phyloP scores from a whole-genome alignment of 2,888 invertebrate genomes.

The Aquatica leii region DNA sequence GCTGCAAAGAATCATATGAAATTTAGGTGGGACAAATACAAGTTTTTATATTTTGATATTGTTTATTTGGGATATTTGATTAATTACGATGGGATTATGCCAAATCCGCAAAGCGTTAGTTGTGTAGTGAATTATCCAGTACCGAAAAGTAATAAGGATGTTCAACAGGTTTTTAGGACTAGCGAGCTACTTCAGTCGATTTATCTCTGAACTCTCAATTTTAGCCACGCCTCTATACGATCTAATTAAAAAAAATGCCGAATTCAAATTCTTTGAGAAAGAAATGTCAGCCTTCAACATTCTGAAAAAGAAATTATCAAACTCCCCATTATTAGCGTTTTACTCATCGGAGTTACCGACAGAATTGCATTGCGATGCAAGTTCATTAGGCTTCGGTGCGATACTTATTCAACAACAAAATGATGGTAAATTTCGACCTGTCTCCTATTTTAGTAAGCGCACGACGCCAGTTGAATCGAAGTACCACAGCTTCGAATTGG shows the following conservation, averaged over 20 bases:
- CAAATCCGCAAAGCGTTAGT: not conserved
- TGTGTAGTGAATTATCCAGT: constrained; percentile 13
- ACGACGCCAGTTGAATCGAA: constrained; percentile 30
- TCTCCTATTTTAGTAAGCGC: constrained; percentile 18
- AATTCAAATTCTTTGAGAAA: not conserved
- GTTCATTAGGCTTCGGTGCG: not conserved
- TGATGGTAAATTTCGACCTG: constrained; percentile 8
- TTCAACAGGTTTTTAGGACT: constrained; percentile 20
- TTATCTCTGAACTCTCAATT: constrained; percentile 1
- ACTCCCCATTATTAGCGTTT: not conserved
- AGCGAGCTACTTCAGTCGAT: constrained; percentile 18
- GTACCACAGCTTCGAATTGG: constrained; percentile 37
- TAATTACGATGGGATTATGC: not conserved
- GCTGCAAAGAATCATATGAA: not conserved
- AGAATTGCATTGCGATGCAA: constrained; percentile 21
- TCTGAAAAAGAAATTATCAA: not conserved
- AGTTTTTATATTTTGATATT: not conserved
- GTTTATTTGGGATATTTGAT: not conserved
- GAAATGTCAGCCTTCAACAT: not conserved
- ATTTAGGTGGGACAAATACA: not conserved
- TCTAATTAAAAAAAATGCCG: not conserved
- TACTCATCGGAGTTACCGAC: not conserved
- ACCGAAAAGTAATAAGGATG: constrained; percentile 9
- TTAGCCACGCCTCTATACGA: constrained; percentile 2
- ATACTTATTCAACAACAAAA: no score